Conservation (phyloP, 2,888 invertebrate species). For the Leptinotarsa rubiginosa region DNA sequence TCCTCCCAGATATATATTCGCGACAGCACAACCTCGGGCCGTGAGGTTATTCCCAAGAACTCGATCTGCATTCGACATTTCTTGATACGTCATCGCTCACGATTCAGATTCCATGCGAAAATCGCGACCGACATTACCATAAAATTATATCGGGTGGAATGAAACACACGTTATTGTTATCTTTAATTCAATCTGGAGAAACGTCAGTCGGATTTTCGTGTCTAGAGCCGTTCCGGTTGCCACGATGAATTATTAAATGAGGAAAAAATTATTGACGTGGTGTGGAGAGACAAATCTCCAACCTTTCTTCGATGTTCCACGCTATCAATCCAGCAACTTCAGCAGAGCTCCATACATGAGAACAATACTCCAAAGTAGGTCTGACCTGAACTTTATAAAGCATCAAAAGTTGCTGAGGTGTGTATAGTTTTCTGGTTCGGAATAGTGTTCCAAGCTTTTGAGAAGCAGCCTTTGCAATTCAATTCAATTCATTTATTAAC, state of each 20-base stretch:
- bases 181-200: conserved; percentile 19
- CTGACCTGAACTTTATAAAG: no score
- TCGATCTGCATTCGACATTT: conserved; percentile 8
- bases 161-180: conserved; percentile 37
- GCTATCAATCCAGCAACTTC: no score
- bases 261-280: not conserved
- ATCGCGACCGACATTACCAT: conserved; percentile 30
- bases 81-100: conserved; percentile 9
- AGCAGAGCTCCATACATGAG: no score
- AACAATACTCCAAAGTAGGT: no score
- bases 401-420: no score
- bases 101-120: conserved; percentile 22
- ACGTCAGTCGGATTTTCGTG: conserved; percentile 20
- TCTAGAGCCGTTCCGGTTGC: conserved; percentile 1
- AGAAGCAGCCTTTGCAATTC: no score
- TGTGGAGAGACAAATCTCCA: no score
- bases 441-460: no score
- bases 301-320: no score
- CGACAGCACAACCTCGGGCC: not conserved
- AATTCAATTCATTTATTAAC: no score
- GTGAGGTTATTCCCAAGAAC: conserved; percentile 13
- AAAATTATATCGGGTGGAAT: conserved; percentile 29
- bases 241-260: not conserved
- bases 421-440: no score
- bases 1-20: not conserved